phyloP scores from a whole-genome alignment of 2,113 vertebrate genomes.

The Actinemys pallida region DNA sequence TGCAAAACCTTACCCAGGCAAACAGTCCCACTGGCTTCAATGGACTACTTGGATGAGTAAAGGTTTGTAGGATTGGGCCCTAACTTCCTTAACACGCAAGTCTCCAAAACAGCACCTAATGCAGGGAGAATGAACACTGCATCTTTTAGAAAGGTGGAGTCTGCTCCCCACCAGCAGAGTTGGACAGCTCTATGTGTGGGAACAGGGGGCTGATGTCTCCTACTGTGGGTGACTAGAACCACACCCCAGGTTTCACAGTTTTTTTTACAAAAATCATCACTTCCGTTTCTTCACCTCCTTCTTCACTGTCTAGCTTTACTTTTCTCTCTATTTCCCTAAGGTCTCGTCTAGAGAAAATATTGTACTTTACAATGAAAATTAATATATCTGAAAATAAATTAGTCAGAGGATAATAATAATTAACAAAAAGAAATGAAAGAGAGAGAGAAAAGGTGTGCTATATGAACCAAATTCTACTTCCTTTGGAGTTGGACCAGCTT shows the following conservation, averaged over 20 bases:
- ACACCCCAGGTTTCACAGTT: not conserved
- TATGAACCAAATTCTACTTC: not conserved
- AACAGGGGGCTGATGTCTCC: not conserved
- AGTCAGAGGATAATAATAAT: not conserved
- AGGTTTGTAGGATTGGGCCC: rapidly evolving
- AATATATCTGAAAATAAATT: not conserved
- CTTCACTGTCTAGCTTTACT: not conserved
- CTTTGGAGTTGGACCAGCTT: not conserved
- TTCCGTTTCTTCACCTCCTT: not conserved
- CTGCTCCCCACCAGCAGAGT: not conserved
- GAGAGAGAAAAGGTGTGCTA: not conserved
- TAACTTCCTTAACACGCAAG: not conserved
- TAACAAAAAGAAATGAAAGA: not conserved
- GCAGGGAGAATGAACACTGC: not conserved
- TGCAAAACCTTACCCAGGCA: not conserved
- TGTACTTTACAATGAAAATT: not conserved
- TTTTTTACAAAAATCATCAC: not conserved
- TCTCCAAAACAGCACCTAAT: not conserved
- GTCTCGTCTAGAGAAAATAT: not conserved
- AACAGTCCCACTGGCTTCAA: not conserved
- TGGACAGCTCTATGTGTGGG: not conserved
- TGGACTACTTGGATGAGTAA: not conserved
- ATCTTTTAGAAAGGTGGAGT: not conserved
- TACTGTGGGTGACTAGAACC: not conserved
- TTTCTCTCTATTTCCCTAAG: not conserved